phyloP scores from a whole-genome alignment of 2,888 invertebrate genomes.

The Kuschelorhynchus macadamiae region DNA sequence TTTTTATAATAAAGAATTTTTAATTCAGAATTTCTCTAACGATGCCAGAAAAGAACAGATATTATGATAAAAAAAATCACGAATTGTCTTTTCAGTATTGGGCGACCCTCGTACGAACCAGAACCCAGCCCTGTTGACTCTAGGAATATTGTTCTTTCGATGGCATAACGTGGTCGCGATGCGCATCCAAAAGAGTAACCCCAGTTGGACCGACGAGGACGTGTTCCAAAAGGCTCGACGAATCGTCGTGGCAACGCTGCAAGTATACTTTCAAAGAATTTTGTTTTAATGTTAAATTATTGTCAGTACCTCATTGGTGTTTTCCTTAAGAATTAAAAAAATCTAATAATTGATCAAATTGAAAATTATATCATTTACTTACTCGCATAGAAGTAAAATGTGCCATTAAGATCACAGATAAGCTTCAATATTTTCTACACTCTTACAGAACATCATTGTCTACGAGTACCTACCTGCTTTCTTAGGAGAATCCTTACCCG shows the following conservation, averaged over 20 bases:
- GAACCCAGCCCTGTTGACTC: constrained; percentile 94
- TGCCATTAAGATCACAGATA: too few species aligned
- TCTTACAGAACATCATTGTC: constrained; percentile 88
- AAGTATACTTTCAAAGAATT: constrained; percentile 72
- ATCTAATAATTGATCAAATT: too few species aligned
- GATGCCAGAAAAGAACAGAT: too few species aligned
- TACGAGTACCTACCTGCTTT: constrained; percentile 97
- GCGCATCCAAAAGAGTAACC: constrained; percentile 82
- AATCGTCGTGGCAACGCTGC: constrained; percentile 92
- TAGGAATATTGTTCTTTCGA: constrained; percentile 93
- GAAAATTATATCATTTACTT: too few species aligned
- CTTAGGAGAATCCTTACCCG: constrained; percentile 78
- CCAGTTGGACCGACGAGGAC: constrained; percentile 94
- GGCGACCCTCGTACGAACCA: constrained; percentile 98
- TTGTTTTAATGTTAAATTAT: too few species aligned
- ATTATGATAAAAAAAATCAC: too few species aligned
- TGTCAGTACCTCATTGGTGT: too few species aligned
- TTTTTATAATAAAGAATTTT: too few species aligned
- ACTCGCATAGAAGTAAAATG: neutral
- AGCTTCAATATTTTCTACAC: neutral
- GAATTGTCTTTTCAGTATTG: constrained; percentile 86
- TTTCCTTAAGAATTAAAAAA: too few species aligned
- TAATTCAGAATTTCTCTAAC: too few species aligned
- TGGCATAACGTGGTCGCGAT: constrained; percentile 96
- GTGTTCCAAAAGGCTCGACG: constrained; percentile 92